A percentile compares a stretch with the other conserved stretches of the same genome.
Evolutionary conservation across 2,113 vertebrate species (phyloP).

Genomic region (Myanophis thanlyinensis): DNA sequence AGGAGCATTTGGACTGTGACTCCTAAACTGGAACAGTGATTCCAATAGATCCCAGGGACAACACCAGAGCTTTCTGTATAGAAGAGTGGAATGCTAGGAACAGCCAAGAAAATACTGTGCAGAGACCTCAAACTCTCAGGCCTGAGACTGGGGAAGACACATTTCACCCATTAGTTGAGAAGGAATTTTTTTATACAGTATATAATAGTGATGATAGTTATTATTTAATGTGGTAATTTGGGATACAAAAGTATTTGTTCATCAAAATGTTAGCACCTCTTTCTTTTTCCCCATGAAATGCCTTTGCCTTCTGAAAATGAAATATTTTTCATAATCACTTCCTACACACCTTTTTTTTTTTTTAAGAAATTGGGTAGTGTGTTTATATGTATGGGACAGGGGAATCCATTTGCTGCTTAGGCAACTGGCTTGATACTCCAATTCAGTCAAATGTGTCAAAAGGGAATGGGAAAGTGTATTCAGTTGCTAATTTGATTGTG

Average conservation of each 20-base stretch:
- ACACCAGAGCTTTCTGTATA: neutral
- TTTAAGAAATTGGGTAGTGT: neutral
- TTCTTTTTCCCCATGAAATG: neutral
- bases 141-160: neutral
- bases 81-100: neutral
- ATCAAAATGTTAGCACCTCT: neutral
- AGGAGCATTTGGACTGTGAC: neutral
- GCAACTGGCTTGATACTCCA: neutral
- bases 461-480: neutral
- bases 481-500: neutral
- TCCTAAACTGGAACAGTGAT: neutral
- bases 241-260: neutral
- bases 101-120: neutral
- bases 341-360: neutral
- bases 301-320: neutral
- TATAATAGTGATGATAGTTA: neutral
- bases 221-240: neutral
- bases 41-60: neutral
- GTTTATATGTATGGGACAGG: neutral
- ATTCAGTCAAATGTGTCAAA: neutral
- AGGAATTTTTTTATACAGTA: neutral
- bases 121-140: neutral
- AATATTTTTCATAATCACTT: neutral
- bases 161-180: neutral
- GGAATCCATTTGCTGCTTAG: neutral